These are phyloP conservation scores for Cherax quadricarinatus DNA, from an alignment of 1,140 invertebrate genomes.

Conservation along the genomic window DNA sequence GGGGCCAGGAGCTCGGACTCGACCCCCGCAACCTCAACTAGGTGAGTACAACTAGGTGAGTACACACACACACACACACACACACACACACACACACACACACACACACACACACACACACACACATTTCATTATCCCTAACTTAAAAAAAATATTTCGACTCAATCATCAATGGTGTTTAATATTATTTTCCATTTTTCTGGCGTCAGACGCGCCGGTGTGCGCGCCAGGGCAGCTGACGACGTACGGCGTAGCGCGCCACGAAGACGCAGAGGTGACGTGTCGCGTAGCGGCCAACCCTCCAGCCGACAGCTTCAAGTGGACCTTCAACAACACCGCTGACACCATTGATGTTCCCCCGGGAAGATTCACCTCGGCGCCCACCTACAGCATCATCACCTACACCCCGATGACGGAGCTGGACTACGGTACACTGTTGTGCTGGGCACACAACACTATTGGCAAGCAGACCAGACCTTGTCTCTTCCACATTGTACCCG, in stretches of 20 bases:
- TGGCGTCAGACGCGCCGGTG: conserved; percentile 87
- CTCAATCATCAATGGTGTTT: no score
- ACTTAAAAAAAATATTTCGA: no score
- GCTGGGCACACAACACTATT: conserved; percentile 90
- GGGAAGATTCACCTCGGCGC: conserved; percentile 80
- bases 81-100: no score
- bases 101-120: no score
- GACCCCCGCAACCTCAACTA: no score
- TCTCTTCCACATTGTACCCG: conserved; percentile 87
- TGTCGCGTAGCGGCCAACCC: conserved; percentile 93
- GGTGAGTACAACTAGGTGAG: no score
- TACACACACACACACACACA: no score
- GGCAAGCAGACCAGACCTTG: conserved; percentile 89
- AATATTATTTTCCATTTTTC: not conserved
- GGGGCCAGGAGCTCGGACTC: no score
- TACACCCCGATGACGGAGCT: conserved; percentile 90
- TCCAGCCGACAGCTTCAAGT: conserved; percentile 86
- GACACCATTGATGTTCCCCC: conserved; percentile 87
- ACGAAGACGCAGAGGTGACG: conserved; percentile 87
- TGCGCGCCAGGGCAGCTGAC: conserved; percentile 85
- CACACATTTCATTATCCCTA: no score
- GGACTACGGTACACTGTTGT: conserved; percentile 89
- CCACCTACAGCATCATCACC: conserved; percentile 77
- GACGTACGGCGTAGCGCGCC: conserved; percentile 89
- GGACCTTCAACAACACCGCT: conserved; percentile 93